Evolutionary conservation across 2,797 vertebrate genomes (phyloP), one percentile per base, ranked within the genome.

Genomic region (Anabacerthia variegaticeps): DNA sequence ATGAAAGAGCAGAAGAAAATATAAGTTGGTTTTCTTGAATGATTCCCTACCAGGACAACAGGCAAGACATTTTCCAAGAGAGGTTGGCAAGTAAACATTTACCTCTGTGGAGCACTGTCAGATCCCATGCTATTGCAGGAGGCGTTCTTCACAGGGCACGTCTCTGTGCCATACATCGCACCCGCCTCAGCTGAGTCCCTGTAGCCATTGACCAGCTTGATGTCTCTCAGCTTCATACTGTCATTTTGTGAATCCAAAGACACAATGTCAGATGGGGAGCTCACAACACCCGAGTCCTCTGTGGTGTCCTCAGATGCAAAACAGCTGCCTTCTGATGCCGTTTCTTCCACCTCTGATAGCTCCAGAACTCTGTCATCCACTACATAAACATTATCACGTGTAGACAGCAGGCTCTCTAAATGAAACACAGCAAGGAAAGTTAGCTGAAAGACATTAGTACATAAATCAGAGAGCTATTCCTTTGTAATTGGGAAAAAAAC

Each of bases 201-300:
- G 66, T 90, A 97, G 91, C 97, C 96, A 7, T 93, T 96, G 78
- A 97, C 63, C 86, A 97, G 84, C 73, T 67, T 97, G 63, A 46
- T 2, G 27, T 98, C 97, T 83, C 93, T 97, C 73, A 92, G 30
- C 36, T 90, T 98, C 66, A 83, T 28, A 46, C 97, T 98, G 88
- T 98, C 98, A 6, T 98, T 98, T 12, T 98, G 98, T 8, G 98
- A 98, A 75, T 98, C 98, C 96, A 98, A 97, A 17, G 98, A 99
- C 5, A 98, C 65, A 49, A 97, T 97, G 91, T 99, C 98, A 20
- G 98, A 98, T 0, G 98, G 98, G 43, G 98, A 99, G 96, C 98
- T 98, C 94, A 98, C 93, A 54, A 98, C 96, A 23, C 98, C 98
- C 0, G 97, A 98, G 96, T 98, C 98, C 87, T 98, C 98, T 0